Conservation (phyloP, 2,113 vertebrate species). For the Xiphophorus couchianus region DNA sequence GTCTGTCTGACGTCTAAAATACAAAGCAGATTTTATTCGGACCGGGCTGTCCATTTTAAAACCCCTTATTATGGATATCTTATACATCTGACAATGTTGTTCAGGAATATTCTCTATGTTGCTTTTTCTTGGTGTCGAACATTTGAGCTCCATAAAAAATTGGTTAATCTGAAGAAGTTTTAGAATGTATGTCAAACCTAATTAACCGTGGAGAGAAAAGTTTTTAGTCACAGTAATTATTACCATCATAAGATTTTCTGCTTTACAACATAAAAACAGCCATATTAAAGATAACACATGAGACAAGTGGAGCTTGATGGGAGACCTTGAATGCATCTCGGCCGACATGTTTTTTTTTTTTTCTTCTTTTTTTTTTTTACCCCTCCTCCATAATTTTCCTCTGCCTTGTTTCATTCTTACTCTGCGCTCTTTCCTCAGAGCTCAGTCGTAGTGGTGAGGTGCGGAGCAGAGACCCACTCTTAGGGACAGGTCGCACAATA, state of each 20-base stretch:
- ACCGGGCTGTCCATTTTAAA: background rate
- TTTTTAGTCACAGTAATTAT: background rate
- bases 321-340: slow-evolving; percentile 46
- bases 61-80: background rate
- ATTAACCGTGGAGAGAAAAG: background rate
- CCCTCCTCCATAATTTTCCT: slow-evolving; percentile 53
- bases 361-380: background rate
- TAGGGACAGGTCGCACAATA: slow-evolving; percentile 49
- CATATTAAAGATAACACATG: accelerated
- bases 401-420: slow-evolving; percentile 42
- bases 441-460: slow-evolving; percentile 44
- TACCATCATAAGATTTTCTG: background rate
- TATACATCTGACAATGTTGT: slow-evolving; percentile 6
- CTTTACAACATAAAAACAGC: background rate
- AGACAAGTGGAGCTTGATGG: background rate
- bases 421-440: slow-evolving; percentile 44
- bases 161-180: background rate
- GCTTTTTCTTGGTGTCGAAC: slow-evolving; percentile 18
- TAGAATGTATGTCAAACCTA: background rate
- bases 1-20: too few species aligned
- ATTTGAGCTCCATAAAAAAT: background rate
- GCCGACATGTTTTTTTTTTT: slow-evolving; percentile 45
- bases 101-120: slow-evolving; percentile 56
- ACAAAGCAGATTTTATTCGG: background rate
- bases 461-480: slow-evolving; percentile 44